Conservation (phyloP, 2,797 vertebrate genomes). For the Sebastes trivittatus region DNA sequence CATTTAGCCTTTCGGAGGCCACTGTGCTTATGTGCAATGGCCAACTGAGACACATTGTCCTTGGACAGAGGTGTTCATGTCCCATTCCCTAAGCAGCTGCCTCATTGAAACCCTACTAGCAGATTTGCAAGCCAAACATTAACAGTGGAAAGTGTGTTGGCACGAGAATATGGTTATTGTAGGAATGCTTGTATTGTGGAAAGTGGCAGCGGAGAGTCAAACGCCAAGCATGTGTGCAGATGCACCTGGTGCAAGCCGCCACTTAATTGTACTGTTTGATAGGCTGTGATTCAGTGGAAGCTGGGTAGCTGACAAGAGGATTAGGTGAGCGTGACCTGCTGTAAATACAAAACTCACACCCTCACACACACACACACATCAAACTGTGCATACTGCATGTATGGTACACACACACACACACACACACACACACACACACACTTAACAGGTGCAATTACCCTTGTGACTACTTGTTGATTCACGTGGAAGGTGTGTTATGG, state of each 20-base stretch:
- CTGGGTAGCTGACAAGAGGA: constrained; percentile 27
- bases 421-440: not conserved
- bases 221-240: constrained; percentile 67
- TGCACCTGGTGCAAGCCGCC: constrained; percentile 75
- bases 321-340: constrained; percentile 30
- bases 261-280: not conserved
- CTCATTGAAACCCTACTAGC: constrained; percentile 46
- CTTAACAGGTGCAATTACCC: constrained; percentile 13
- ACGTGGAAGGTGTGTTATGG: constrained; percentile 29
- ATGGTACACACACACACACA: not conserved
- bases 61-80: constrained; percentile 50
- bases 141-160: constrained; percentile 77
- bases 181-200: constrained; percentile 61
- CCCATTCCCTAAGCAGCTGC: constrained; percentile 58
- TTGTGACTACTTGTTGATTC: constrained; percentile 16
- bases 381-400: not conserved
- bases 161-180: constrained; percentile 77
- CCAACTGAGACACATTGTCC: constrained; percentile 66
- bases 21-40: constrained; percentile 40
- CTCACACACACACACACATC: not conserved
- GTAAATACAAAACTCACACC: constrained; percentile 22
- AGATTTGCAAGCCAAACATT: constrained; percentile 77
- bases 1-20: constrained; percentile 59
- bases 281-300: constrained; percentile 34
- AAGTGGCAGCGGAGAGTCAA: constrained; percentile 67